A percentile compares a stretch with the other conserved stretches of the same genome.
These are phyloP conservation scores for Junco hyemalis DNA, from an alignment of 2,113 vertebrate genomes.

Conservation along the genomic window DNA sequence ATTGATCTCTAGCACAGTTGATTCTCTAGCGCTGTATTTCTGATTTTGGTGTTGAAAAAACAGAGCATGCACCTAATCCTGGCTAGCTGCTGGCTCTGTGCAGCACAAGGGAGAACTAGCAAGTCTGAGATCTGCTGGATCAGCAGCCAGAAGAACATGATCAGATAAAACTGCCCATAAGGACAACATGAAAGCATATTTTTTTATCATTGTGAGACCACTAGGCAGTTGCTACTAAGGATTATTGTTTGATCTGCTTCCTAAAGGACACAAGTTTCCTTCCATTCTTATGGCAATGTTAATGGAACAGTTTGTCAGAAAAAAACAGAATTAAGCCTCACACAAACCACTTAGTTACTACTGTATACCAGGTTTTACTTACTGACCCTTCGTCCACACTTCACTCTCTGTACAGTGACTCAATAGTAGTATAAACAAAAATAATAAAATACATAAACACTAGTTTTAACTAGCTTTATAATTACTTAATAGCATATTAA, in stretches of 20 bases:
- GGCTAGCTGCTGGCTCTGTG: background rate
- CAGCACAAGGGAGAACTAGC: background rate
- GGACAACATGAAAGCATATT: background rate
- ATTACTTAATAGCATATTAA: background rate
- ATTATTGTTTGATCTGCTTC: background rate
- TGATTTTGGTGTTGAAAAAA: background rate
- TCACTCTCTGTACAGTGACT: background rate
- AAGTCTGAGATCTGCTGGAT: background rate
- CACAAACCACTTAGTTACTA: background rate
- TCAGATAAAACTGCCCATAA: background rate
- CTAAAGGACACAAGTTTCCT: background rate
- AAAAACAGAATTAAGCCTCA: background rate
- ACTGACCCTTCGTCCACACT: background rate
- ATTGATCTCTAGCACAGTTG: background rate
- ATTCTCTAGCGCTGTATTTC: background rate
- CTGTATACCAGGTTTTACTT: background rate
- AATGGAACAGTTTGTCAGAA: background rate
- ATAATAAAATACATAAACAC: background rate
- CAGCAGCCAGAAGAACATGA: background rate
- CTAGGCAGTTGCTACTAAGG: background rate
- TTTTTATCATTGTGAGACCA: background rate
- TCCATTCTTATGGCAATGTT: background rate
- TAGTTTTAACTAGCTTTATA: background rate
- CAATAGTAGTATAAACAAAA: background rate
- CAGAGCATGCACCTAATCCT: background rate